Base-by-base conservation (phyloP, 92 coral and sea anemone genomes). In the Phenganax marumi region DNA sequence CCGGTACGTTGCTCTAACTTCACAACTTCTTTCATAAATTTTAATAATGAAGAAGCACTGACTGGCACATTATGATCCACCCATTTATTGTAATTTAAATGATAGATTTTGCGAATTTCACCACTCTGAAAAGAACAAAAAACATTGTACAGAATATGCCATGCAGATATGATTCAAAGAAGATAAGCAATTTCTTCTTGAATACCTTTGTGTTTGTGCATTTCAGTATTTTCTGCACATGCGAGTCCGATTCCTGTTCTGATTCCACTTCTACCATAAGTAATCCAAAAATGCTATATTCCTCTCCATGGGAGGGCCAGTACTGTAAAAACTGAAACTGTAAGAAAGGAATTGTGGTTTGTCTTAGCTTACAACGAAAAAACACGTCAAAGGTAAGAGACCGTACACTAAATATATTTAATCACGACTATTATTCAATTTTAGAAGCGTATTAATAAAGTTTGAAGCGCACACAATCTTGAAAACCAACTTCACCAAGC, bases 1-100 rank as follows among this genome's bases (percentile, higher is more conserved):
- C 97, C 91, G 52, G 96, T 95, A 75, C 92, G 93, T 70, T 92
- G 97, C 69, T 95, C 97, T 93, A 97, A 90, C 74, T 92, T 95
- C 88, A 92, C 90, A 43, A 95, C 88, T 75, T 95, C 97, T 51
- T 92, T 92, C 22, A 95, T 89, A 52, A 92, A 90, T 71, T 92
- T 93, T 33, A 95, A 85, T 23, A 95, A 74, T 23, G 95, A 93
- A 10, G 93, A 90, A 52, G 96, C 93, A 52, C 93, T 92, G 83
- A 89, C 95, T 60, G 98, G 98, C 8, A 92, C 81, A 12, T 92
- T 92, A 54, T 77, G 72, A 58, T 95, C 97, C 0, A 92, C 91
- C 98, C 98, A 95, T 17, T 86, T 96, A 0, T 86, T 86, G 84
- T 89, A 95, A 82, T 95, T 97, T 53, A 89, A 87, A 70, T 95